These are phyloP conservation scores for Dolichoris vasculosae DNA, from an alignment of 1,140 invertebrate species.

Conservation along the genomic window DNA sequence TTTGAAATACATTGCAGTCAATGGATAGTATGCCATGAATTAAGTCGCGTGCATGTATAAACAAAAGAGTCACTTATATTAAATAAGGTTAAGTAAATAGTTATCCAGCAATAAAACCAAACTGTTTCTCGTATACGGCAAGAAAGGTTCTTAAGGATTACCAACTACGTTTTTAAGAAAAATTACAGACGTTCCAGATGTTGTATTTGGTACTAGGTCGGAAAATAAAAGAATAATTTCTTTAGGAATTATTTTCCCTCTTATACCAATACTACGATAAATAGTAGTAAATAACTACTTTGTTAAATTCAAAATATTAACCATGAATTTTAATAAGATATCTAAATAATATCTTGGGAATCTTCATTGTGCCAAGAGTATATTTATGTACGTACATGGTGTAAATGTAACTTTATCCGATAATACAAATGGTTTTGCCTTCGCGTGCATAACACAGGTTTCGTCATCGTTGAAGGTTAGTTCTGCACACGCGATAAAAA, in stretches of 20 bases:
- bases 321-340: too few relatives aligned
- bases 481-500: not conserved
- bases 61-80: constrained; percentile 1
- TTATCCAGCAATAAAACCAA: not conserved
- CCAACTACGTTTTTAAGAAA: not conserved
- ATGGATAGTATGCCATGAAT: constrained; percentile 1
- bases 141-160: not conserved
- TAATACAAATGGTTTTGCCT: not conserved
- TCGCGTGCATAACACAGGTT: not conserved
- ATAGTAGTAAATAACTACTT: too few relatives aligned
- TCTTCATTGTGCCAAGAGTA: not conserved
- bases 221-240: not conserved
- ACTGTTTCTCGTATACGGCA: not conserved
- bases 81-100: constrained; percentile 24
- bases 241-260: too few relatives aligned
- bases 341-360: too few relatives aligned
- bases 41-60: constrained; percentile 1
- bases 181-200: not conserved
- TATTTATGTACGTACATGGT: not conserved
- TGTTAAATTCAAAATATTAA: too few relatives aligned
- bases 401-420: not conserved
- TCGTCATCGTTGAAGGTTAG: not conserved
- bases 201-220: not conserved
- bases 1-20: not conserved
- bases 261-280: too few relatives aligned